Conservation (phyloP, 2,797 vertebrate genomes). For the Threskiornis aethiopicus region DNA sequence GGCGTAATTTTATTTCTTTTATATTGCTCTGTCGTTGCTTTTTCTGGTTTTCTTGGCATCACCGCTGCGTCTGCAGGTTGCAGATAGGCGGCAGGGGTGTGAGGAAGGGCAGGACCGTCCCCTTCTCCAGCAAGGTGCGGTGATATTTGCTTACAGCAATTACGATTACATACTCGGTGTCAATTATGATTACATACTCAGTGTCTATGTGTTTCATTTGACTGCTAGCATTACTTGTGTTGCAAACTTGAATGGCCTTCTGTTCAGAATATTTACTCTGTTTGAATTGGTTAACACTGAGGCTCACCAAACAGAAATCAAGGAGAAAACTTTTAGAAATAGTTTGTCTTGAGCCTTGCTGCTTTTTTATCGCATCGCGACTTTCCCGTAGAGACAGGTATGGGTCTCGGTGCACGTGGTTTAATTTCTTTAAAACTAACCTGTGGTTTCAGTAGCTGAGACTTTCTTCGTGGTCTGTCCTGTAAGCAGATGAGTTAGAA, state of each 20-base stretch:
- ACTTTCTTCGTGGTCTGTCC: background rate
- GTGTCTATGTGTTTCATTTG: accelerated
- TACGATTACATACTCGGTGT: too few species aligned
- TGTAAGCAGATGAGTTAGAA: background rate
- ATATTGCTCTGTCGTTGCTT: background rate
- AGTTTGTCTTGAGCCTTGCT: background rate
- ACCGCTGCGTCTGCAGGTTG: background rate
- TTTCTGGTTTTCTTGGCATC: background rate
- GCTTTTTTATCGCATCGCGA: background rate
- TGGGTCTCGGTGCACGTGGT: accelerated
- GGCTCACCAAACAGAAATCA: background rate
- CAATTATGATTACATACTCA: too few species aligned
- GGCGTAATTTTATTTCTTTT: background rate
- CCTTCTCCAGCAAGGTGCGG: background rate
- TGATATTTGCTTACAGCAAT: background rate
- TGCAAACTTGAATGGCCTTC: background rate
- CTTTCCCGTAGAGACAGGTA: background rate
- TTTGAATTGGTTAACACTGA: background rate
- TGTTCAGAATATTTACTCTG: background rate
- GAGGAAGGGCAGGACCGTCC: background rate
- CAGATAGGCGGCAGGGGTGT: background rate
- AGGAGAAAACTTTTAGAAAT: background rate
- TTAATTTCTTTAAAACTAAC: background rate
- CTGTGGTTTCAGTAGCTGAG: background rate
- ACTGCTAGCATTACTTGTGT: background rate